Evolutionary conservation across 2,888 invertebrate genomes (phyloP).

Genomic region (Tipula vernalis): DNA sequence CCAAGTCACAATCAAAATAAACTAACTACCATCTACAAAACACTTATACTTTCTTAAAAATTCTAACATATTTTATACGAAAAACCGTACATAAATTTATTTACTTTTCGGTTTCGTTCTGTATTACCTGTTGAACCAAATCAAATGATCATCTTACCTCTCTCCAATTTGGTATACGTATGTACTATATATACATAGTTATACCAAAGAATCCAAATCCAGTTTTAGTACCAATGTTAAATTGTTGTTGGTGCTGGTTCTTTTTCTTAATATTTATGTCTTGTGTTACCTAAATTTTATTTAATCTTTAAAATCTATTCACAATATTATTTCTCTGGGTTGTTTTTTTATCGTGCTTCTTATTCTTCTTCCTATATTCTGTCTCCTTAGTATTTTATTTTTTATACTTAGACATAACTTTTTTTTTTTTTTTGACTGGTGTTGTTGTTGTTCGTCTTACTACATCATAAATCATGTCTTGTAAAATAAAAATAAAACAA

Average conservation of each 20-base stretch:
- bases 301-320: slow-evolving; percentile 4
- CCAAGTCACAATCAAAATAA: not conserved
- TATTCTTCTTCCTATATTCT: not conserved
- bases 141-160: not conserved
- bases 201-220: not conserved
- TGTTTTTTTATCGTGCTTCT: not conserved
- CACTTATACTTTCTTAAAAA: not conserved
- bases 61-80: not conserved
- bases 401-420: not conserved
- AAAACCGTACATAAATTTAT: not conserved
- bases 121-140: not conserved
- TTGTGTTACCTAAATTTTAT: not conserved
- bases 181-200: not conserved
- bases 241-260: not conserved
- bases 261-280: not conserved
- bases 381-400: not conserved
- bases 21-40: not conserved
- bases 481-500: not conserved
- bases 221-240: not conserved
- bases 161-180: not conserved
- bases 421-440: not conserved
- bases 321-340: not conserved
- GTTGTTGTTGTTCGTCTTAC: not conserved
- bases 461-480: slow-evolving; percentile 4
- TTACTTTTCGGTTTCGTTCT: not conserved